Percentiles rank a stretch among this genome's conserved stretches.
Conservation (phyloP, 2,113 vertebrate genomes). For the Sylvietta virens region DNA sequence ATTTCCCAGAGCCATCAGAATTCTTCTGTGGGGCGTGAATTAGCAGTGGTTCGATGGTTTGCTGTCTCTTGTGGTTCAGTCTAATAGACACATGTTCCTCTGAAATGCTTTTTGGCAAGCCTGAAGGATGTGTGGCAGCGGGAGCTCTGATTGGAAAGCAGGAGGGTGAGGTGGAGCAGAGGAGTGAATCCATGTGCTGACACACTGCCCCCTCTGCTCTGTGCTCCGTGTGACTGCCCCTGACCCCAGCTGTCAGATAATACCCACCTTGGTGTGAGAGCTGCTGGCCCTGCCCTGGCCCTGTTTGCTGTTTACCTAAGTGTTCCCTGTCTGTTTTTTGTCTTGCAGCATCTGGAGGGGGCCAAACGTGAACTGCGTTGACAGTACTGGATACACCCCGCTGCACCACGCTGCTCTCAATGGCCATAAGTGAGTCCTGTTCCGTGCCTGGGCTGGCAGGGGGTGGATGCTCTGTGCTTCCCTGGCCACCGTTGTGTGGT, state of each 20-base stretch:
- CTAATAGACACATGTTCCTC: background rate
- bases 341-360: conserved; percentile 93
- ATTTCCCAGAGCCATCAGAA: background rate
- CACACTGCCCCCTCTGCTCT: background rate
- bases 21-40: background rate
- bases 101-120: background rate
- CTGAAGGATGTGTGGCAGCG: background rate
- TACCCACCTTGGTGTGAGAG: background rate
- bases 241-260: background rate
- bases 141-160: background rate
- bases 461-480: background rate
- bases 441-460: background rate
- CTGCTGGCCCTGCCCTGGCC: background rate
- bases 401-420: conserved; percentile 95
- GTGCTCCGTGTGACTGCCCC: background rate
- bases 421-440: conserved; percentile 86
- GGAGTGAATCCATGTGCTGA: background rate
- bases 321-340: background rate
- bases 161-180: background rate
- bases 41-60: background rate
- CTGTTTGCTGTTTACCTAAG: background rate
- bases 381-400: conserved; percentile 95
- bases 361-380: conserved; percentile 97
- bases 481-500: background rate
- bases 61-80: background rate